Base-by-base conservation (phyloP, 2,888 invertebrate genomes). In the Leptopilina syphax region DNA sequence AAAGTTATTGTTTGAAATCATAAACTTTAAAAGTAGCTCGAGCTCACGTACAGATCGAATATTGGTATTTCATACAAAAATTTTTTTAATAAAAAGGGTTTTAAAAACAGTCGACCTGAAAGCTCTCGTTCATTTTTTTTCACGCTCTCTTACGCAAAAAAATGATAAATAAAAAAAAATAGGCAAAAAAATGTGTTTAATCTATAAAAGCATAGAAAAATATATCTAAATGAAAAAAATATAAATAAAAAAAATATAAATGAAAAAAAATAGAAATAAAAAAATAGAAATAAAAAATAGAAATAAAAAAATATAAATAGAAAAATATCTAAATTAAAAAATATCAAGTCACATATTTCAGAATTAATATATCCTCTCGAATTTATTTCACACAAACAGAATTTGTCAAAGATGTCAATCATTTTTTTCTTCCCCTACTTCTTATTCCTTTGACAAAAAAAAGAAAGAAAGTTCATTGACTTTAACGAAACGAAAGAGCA, bases 1-100 rank as follows among this genome's bases (percentile, higher is more conserved):
- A 73, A 73, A 57, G 73, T 73, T 73, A 57, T 73, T 73, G 73
- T 57, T 34, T 73, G 57, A 73, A 73, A 73, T 73, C 73, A 73
- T 73, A 73, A 73, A 73, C 57, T 73, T 54, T 27, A 70, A 47
- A 54, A 70, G 50, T 34, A 34, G n/a, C 57, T 57, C 57, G 57
- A 57, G 57, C 57, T n/a, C 10, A 57, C 73, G 27, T 54, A 34
- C 9, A 57, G 34, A 57, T 54, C 24, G 54, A 57, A 73, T 73
- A 73, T 73, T 73, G 57, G 9, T 57, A 57, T 27, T 54, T 73
- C 57, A 13, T 50, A 73, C 57, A 73, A 34, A 47, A 73, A 27
- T 54, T n/a, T 34, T 34, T 57, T 34, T 70, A 70, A 54, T 70
- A 27, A 27, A 50, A 70, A 54, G 24, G 44, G 27, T 8, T 34